phyloP scores from a whole-genome alignment of 2,888 invertebrate species.

The Heliconius aoede region DNA sequence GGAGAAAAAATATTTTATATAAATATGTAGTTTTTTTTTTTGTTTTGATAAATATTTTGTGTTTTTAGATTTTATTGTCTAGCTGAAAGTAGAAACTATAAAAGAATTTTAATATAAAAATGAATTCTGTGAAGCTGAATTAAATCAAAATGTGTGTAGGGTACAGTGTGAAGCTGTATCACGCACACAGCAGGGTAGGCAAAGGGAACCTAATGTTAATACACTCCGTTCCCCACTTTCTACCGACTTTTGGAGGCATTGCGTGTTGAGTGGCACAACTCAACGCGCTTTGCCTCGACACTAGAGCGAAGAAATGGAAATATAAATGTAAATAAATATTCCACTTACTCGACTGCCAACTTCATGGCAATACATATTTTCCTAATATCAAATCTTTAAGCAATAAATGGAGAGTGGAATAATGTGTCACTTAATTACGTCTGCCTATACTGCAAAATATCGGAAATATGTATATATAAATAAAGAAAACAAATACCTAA shows the following conservation, averaged over 20 bases:
- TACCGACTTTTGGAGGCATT: no score
- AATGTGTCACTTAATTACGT: neutral
- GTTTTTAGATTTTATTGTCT: neutral
- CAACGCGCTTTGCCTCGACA: no score
- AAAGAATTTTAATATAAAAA: neutral
- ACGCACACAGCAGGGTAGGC: no score
- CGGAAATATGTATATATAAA: neutral
- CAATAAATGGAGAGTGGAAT: neutral
- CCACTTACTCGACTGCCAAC: no score
- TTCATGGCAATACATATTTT: neutral
- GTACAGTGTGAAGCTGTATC: no score
- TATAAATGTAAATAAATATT: no score
- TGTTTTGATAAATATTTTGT: slow-evolving; percentile 40
- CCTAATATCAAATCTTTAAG: neutral
- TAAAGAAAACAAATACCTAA: slow-evolving; percentile 4
- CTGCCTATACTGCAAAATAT: neutral
- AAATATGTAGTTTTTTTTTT: slow-evolving; percentile 35
- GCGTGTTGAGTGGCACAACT: no score
- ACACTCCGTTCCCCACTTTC: no score
- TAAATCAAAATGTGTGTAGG: no score
- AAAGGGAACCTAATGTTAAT: no score
- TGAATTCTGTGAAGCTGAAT: no score
- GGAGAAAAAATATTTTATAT: slow-evolving; percentile 48
- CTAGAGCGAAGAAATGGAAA: no score
- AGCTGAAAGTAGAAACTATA: neutral